Base-by-base conservation (phyloP, 2,797 vertebrate genomes). In the Moxostoma hubbsi region DNA sequence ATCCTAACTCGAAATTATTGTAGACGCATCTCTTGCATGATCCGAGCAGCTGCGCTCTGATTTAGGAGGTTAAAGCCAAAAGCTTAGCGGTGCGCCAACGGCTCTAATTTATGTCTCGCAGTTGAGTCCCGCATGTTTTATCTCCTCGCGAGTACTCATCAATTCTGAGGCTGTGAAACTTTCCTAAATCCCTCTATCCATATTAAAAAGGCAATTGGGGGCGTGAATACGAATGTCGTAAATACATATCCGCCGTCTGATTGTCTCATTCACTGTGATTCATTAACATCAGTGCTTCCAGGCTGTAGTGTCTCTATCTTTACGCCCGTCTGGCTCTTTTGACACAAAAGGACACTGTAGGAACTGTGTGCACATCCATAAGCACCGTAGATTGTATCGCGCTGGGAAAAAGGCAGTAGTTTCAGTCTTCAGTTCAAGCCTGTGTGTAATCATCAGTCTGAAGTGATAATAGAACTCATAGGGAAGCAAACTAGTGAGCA, bases 401-500 rank as follows among this genome's bases (percentile, higher is more conserved):
- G 7, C 9, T 0, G 36, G 43, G 1, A 82, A 90, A 87, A 90
- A 86, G 87, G 84, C 24, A 87, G 82, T 81, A 83, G 81, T 66
- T 64, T 45, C 81, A 63, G 46, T 80, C 80, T 45, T 46, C 79
- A 82, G 73, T 86, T 85, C 85, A 36, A 36, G 36, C 84, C 83
- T 88, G 86, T 59, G 80, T 79, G 83, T 85, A 90, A 90, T 92
- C 92, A 93, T 89, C 87, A 90, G 88, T 88, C 86, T 79, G 82
- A 16, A 57, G 84, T 83, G 89, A 92, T 92, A 92, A 92, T 85
- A 87, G 86, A 91, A 87, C 85, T 90, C 89, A 85, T 68, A 86
- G 88, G 84, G 85, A 90, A 89, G 88, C 89, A 78, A 88, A 91
- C 91, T 89, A 88, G 84, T 81, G 89, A 90, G 92, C 85, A 89